Conservation (phyloP, 1,140 invertebrate species). For the Diorhabda sublineata region DNA sequence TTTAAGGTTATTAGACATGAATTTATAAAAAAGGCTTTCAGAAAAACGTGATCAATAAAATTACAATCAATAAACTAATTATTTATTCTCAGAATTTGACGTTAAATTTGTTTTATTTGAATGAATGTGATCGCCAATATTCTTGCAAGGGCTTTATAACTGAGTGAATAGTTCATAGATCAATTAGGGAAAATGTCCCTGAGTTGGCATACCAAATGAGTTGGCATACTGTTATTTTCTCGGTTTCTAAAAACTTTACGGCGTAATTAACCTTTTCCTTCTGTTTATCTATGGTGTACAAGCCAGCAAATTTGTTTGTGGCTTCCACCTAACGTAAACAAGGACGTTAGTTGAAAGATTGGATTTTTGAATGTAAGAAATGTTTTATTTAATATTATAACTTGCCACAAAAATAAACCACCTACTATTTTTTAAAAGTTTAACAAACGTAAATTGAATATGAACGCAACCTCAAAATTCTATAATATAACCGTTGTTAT, state of each 20-base stretch:
- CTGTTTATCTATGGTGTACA: background rate
- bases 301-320: background rate
- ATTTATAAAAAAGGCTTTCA: no score
- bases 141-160: no score
- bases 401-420: background rate
- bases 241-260: background rate
- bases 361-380: background rate
- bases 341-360: background rate
- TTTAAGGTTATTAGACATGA: no score
- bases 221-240: background rate
- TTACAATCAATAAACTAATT: no score
- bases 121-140: no score
- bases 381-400: background rate
- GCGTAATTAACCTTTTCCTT: background rate
- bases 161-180: no score
- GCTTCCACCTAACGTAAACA: background rate
- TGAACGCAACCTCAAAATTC: background rate
- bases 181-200: no score
- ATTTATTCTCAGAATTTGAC: no score
- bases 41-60: no score
- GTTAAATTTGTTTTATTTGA: no score
- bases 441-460: background rate
- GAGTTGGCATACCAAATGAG: background rate
- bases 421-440: background rate
- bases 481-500: background rate